Evolutionary conservation across 2,113 vertebrate genomes (phyloP).

Genomic region (Ramphastos sulfuratus): DNA sequence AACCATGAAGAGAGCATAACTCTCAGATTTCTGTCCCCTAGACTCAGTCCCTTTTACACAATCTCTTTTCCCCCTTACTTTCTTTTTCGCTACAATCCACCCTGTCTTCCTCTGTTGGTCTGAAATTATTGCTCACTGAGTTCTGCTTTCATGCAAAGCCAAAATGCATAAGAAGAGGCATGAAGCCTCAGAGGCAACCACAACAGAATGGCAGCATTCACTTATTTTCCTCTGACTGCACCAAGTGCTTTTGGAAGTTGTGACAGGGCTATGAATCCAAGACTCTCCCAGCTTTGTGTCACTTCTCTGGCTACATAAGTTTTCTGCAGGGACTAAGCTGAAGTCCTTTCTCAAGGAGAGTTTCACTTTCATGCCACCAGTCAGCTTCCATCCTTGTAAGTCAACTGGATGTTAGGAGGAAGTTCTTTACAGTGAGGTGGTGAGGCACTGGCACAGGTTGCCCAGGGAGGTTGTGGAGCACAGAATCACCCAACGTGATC

Average conservation of each 20-base stretch:
- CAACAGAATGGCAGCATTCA: accelerated
- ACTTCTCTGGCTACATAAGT: background rate
- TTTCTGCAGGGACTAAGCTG: background rate
- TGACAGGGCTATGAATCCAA: background rate
- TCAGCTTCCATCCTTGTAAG: background rate
- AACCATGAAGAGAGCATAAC: background rate
- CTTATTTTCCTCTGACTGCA: background rate
- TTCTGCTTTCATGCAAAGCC: background rate
- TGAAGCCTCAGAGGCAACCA: background rate
- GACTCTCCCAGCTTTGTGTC: background rate
- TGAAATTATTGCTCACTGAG: background rate
- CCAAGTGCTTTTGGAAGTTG: background rate
- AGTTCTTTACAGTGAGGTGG: too few relatives aligned
- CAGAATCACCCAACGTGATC: too few relatives aligned
- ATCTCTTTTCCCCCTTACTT: background rate
- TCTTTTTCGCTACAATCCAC: background rate
- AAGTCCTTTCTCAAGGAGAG: background rate
- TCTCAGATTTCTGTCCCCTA: background rate
- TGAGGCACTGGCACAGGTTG: too few relatives aligned
- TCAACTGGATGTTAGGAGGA: too few relatives aligned
- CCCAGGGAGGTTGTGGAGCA: too few relatives aligned
- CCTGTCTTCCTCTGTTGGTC: background rate
- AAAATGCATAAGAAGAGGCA: background rate
- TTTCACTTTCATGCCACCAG: background rate
- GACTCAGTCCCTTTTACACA: background rate